These are phyloP conservation scores for Stegodyphus dumicola DNA, from an alignment of 1,140 invertebrate genomes.

Conservation along the genomic window DNA sequence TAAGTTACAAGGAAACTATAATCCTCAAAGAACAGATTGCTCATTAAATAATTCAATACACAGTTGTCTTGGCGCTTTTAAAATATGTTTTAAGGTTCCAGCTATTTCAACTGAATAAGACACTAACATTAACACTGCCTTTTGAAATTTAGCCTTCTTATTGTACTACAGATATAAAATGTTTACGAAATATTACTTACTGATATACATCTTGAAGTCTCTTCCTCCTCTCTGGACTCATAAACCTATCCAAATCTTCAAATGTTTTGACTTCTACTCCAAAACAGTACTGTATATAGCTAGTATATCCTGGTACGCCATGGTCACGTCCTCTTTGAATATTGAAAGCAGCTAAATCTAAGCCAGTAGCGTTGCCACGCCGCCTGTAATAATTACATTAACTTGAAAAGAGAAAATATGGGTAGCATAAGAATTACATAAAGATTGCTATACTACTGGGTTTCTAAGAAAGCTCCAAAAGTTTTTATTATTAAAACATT, in stretches of 20 bases:
- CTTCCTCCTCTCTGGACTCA: slow-evolving; percentile 49
- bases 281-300: slow-evolving; percentile 61
- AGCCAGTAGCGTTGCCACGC: slow-evolving; percentile 63
- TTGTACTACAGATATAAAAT: too few species aligned
- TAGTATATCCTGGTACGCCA: slow-evolving; percentile 67
- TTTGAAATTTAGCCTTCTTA: too few species aligned
- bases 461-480: too few species aligned
- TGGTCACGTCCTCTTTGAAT: slow-evolving; percentile 69
- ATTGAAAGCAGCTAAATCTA: slow-evolving; percentile 69
- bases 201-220: slow-evolving; percentile 52
- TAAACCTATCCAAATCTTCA: slow-evolving; percentile 57
- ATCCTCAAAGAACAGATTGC: too few species aligned
- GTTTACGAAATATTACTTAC: slow-evolving; percentile 6
- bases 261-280: slow-evolving; percentile 59
- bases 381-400: slow-evolving; percentile 1
- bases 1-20: too few species aligned
- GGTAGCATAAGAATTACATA: neutral
- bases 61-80: too few species aligned
- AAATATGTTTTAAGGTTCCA: too few species aligned
- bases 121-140: too few species aligned
- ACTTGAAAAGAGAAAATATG: neutral
- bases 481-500: too few species aligned
- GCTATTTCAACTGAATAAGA: too few species aligned
- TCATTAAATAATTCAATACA: too few species aligned
- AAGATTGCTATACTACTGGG: neutral